Conservation (phyloP, 2,888 invertebrate genomes). For the Phytoseiulus persimilis region DNA sequence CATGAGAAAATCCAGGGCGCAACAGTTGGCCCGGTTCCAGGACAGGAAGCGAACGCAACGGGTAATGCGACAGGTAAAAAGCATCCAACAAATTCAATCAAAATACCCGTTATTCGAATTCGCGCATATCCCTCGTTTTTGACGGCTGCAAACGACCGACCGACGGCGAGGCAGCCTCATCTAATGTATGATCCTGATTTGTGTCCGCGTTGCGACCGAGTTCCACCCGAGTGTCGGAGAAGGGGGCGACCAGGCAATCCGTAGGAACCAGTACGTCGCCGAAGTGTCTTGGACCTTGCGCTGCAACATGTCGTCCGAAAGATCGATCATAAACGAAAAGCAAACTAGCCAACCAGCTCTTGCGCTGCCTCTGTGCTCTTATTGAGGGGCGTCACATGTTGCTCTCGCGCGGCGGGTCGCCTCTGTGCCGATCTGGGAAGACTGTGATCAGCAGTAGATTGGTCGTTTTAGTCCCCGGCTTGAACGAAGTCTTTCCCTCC, state of each 20-base stretch:
- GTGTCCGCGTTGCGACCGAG: background rate
- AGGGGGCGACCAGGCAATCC: too few species aligned
- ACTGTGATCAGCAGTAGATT: background rate
- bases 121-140: too few species aligned
- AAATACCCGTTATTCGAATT: too few species aligned
- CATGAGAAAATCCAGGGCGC: conserved; percentile 82
- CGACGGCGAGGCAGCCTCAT: too few species aligned
- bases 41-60: conserved; percentile 32
- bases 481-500: background rate
- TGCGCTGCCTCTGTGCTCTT: background rate
- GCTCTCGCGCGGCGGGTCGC: background rate
- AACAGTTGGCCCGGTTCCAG: conserved; percentile 31
- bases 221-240: background rate
- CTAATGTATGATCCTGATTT: too few species aligned
- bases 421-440: background rate
- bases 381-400: background rate
- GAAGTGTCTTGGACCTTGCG: background rate
- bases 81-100: too few species aligned
- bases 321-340: background rate
- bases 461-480: background rate
- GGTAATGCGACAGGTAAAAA: conserved; percentile 24
- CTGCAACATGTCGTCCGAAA: background rate
- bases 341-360: background rate
- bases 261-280: background rate
- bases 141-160: too few species aligned